Evolutionary conservation across 2,888 invertebrate genomes (phyloP).

Genomic region (Lobophora halterata): DNA sequence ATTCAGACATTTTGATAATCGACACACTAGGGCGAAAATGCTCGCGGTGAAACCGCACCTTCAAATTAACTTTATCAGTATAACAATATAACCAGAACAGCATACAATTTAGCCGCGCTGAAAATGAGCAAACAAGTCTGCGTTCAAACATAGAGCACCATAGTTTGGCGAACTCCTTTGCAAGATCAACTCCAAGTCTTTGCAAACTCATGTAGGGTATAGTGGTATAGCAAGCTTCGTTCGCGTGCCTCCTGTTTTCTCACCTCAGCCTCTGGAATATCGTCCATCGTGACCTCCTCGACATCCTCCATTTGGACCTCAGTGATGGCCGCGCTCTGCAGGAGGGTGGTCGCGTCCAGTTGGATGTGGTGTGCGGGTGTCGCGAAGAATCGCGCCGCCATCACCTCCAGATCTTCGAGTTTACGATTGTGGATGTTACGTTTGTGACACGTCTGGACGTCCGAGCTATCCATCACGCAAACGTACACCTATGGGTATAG

Average conservation of each 20-base stretch:
- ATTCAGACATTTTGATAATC: no score
- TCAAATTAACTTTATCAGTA: no score
- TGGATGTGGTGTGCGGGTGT: slow-evolving; percentile 91
- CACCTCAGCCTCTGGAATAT: slow-evolving; percentile 71
- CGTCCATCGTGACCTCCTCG: slow-evolving; percentile 65
- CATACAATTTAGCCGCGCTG: no score
- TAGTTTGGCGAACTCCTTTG: no score
- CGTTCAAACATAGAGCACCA: no score
- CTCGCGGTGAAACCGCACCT: no score
- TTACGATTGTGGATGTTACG: slow-evolving; percentile 92
- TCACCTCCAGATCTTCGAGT: slow-evolving; percentile 87
- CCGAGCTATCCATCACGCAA: slow-evolving; percentile 94
- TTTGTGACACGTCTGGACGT: slow-evolving; percentile 87
- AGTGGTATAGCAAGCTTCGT: no score
- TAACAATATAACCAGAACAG: no score
- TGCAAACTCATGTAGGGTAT: no score
- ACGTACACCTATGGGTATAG: slow-evolving; percentile 91
- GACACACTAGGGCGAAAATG: no score
- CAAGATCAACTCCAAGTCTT: no score
- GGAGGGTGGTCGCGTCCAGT: slow-evolving; percentile 89
- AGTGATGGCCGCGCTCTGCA: slow-evolving; percentile 90
- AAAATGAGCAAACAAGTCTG: no score
- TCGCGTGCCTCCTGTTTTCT: slow-evolving; percentile 40
- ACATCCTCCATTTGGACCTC: slow-evolving; percentile 93
- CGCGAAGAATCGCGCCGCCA: slow-evolving; percentile 86